A percentile compares a stretch with the other conserved stretches of the same genome.
Evolutionary conservation across 1,140 invertebrate species (phyloP).

Genomic region (Drosophila nannoptera): DNA sequence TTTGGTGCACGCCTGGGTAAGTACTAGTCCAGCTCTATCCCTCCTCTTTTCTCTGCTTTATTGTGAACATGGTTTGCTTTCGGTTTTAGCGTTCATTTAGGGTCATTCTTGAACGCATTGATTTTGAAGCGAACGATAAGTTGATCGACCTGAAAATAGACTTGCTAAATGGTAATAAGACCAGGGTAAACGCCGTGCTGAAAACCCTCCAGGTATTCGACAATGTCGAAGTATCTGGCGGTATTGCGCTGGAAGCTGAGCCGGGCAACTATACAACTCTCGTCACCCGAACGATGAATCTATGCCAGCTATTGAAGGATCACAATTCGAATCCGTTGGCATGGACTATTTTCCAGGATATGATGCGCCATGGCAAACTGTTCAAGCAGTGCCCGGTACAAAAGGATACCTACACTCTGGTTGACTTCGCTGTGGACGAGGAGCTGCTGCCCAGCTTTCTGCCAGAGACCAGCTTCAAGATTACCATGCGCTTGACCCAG

Average conservation of each 20-base stretch:
- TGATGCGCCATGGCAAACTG: constrained; percentile 52
- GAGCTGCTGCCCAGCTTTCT: constrained; percentile 68
- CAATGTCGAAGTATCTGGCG: constrained; percentile 40
- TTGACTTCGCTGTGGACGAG: constrained; percentile 64
- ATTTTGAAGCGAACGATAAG: constrained; percentile 51
- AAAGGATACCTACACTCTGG: constrained; percentile 50
- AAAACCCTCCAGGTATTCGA: constrained; percentile 47
- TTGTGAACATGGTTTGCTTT: not conserved
- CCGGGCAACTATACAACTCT: constrained; percentile 57
- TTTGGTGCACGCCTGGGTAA: constrained; percentile 46
- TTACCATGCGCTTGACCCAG: constrained; percentile 27
- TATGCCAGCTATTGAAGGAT: constrained; percentile 67
- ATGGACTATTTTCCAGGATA: constrained; percentile 59
- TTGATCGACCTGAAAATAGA: constrained; percentile 52
- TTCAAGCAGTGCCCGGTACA: constrained; percentile 66
- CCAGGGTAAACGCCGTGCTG: constrained; percentile 29
- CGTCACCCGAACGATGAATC: constrained; percentile 45
- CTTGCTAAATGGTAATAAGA: constrained; percentile 51
- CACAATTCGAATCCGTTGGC: constrained; percentile 52
- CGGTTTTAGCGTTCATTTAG: constrained; percentile 69
- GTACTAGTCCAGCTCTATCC: not conserved
- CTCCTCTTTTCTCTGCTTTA: not conserved
- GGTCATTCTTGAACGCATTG: constrained; percentile 54
- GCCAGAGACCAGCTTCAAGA: constrained; percentile 62
- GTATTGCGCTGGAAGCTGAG: constrained; percentile 48